Evolutionary conservation across 2,797 vertebrate genomes (phyloP), one percentile per base, ranked within the genome.

Genomic region (Channallabes apus): DNA sequence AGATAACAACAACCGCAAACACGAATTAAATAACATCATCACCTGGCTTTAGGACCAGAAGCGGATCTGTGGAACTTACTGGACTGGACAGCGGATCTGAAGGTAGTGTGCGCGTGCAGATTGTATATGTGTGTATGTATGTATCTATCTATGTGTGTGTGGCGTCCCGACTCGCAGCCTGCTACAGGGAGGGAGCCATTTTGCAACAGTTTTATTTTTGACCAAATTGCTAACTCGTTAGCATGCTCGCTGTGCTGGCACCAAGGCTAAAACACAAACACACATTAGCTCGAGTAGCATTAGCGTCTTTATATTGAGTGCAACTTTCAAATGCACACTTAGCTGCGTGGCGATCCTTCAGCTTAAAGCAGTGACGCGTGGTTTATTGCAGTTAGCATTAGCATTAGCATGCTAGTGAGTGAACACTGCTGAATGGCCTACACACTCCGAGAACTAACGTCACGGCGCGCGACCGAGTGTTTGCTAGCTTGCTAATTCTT

Each of bases 181-280:
- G 86, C 65, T 83, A 86, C 83, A 69, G 41, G 51, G 84, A 69
- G 29, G 90, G 84, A 90, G 91, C 91, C 91, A 91, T 91, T 91
- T 91, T 91, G 88, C 88, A 91, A 90, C 86, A 86, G 84, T 90
- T 85, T 89, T 88, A 86, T 88, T 84, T 84, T 83, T 82, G 59
- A 85, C 80, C 72, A 69, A 59, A 69, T 58, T 87, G 88, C 88
- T 90, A 90, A 75, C 84, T 58, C 56, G 86, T 58, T 84, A 84
- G 58, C 79, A 24, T 68, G 29, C 29, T 35, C 29, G 67, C 80
- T 59, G 64, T 83, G 86, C 83, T 71, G 82, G 72, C 83, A 38
- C 56, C 73, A 76, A 68, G 12, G 29, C 80, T 82, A 24, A 32
- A 35, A 14, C 29, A 46, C 2, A 73, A 4, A 22, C 17, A 67